phyloP scores from a whole-genome alignment of 2,113 vertebrate genomes.

The Ancistrus triradiatus region DNA sequence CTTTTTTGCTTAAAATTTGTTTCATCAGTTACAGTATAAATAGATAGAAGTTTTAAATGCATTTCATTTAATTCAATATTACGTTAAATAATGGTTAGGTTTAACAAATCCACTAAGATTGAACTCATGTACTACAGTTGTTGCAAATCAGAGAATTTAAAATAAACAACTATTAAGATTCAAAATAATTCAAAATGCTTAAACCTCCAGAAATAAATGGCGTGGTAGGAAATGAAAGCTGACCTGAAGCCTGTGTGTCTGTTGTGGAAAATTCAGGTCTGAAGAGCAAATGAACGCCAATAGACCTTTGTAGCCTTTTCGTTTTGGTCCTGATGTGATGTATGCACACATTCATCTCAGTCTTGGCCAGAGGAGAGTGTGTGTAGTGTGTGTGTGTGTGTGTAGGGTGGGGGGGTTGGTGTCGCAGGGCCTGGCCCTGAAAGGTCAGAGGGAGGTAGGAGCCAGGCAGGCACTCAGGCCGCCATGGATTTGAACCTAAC shows the following conservation, averaged over 20 bases:
- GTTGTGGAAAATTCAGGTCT: constrained; percentile 66
- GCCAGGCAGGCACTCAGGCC: constrained; percentile 74
- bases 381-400: constrained; percentile 50
- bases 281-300: constrained; percentile 60
- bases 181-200: too few species aligned
- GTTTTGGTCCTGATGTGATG: constrained; percentile 65
- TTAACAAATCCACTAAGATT: too few species aligned
- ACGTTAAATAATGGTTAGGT: too few species aligned
- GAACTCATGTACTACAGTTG: too few species aligned
- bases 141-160: too few species aligned
- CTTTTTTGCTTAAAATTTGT: neutral
- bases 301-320: constrained; percentile 57
- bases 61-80: too few species aligned
- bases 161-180: too few species aligned
- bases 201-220: too few species aligned
- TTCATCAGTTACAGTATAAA: neutral
- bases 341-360: constrained; percentile 59
- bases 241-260: constrained; percentile 18
- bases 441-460: constrained; percentile 77
- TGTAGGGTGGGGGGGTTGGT: constrained; percentile 56
- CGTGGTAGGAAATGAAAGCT: too few species aligned
- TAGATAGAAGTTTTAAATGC: neutral
- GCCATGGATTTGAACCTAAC: constrained; percentile 85
- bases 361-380: constrained; percentile 57
- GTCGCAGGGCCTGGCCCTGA: constrained; percentile 71